Evolutionary conservation across 1,140 invertebrate genomes (phyloP), one percentile per base, ranked within the genome.

Genomic region (Drepana arcuata): DNA sequence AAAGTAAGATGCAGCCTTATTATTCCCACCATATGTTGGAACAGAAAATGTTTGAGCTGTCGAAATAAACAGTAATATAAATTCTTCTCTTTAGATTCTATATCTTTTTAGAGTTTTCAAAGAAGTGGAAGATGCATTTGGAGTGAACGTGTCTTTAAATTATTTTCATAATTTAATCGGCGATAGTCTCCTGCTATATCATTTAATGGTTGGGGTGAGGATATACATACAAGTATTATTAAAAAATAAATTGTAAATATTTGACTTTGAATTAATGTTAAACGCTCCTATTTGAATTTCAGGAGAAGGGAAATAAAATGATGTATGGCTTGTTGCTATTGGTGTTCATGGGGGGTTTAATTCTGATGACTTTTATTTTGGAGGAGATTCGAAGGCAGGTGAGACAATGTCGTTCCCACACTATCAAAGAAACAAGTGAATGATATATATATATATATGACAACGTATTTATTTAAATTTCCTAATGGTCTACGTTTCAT

Each of bases 151-250:
- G 2, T 32, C 49, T 14, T 21, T 31, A 1, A 52, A 40, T 11
- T 52, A 52, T 14, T 35, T 25, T 1, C 11, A 25, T 34, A 71
- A 65, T 38, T 52, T 67, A 25, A 28, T 71, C n/a, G 53, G 53
- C 2, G 64, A 71, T 28, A 71, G 67, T 31, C 25, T 71, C 14
- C 34, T 67, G 14, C 31, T 71, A 7, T 71, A 65, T 28, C 47
- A 65, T 46, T 31, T 62, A n/a, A 56, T 65, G 51, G 54, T 59
- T 38, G 60, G 51, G 41, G 57, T 59, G 41, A 48, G 40, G 33
- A 23, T 10, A 11, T 34, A 14, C 11, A 14, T 27, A 14, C 24
- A 18, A 14, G n/a, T n/a, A n/a, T n/a, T n/a, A n/a, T n/a, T n/a
- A n/a, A n/a, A n/a, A n/a, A n/a, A n/a, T n/a, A n/a, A n/a, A n/a